These are phyloP conservation scores for Phortica magna DNA, from an alignment of 2,888 invertebrate genomes.

Conservation along the genomic window DNA sequence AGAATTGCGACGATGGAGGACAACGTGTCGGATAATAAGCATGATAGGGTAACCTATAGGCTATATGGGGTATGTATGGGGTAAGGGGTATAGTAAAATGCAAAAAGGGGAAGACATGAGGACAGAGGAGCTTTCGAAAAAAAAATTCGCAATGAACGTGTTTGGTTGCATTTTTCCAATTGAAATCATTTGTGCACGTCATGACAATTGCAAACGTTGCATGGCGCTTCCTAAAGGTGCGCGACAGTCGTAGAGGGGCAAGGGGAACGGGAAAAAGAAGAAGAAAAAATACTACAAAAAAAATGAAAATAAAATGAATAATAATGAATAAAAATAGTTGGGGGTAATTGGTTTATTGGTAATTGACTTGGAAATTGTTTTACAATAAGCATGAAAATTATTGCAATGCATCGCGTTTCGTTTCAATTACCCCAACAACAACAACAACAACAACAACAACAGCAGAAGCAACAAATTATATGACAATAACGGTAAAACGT, in stretches of 20 bases:
- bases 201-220: background rate
- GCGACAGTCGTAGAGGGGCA: too few relatives aligned
- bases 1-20: too few relatives aligned
- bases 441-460: background rate
- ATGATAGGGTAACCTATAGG: too few relatives aligned
- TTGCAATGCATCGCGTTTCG: conserved; percentile 13
- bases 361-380: conserved; percentile 73
- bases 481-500: background rate
- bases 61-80: background rate
- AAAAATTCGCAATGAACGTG: too few relatives aligned
- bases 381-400: conserved; percentile 62
- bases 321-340: conserved; percentile 72
- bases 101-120: background rate
- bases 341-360: conserved; percentile 70
- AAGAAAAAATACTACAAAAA: conserved; percentile 59
- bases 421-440: conserved; percentile 29
- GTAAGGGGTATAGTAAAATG: background rate
- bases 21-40: too few relatives aligned
- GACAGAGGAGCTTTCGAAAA: background rate
- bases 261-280: too few relatives aligned
- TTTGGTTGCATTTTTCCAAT: background rate
- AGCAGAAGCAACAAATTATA: background rate
- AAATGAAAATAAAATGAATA: conserved; percentile 70
- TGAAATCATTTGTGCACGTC: conserved; percentile 7
- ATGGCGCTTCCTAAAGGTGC: background rate